Evolutionary conservation across 2,113 vertebrate genomes (phyloP).

Genomic region (Hypomesus transpacificus): DNA sequence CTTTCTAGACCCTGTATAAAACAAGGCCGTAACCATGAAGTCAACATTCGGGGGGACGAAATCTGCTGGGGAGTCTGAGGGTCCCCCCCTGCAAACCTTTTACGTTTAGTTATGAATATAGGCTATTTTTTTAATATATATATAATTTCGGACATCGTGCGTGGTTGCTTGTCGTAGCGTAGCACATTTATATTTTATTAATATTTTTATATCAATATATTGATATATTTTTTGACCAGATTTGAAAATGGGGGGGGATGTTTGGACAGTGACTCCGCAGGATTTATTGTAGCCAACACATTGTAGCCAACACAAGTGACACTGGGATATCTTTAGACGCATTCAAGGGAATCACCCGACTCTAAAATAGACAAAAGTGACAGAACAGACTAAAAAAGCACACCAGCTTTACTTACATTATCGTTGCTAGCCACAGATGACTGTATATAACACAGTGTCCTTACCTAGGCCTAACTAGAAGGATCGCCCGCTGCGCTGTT

Average conservation of each 20-base stretch:
- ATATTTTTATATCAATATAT: no score
- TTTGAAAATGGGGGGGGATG: neutral
- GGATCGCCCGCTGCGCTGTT: neutral
- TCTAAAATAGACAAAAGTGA: neutral
- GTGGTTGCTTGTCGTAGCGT: no score
- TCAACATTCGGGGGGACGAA: no score
- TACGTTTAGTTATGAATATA: no score
- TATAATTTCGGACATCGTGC: no score
- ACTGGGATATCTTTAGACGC: neutral
- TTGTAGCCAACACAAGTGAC: neutral
- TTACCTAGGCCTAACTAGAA: neutral
- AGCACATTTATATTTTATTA: no score
- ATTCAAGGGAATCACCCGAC: neutral
- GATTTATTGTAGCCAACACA: neutral
- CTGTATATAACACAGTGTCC: neutral
- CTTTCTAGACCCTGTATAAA: neutral
- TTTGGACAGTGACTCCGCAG: constrained; percentile 3
- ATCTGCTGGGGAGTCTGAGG: no score
- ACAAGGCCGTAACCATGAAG: no score
- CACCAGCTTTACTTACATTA: no score
- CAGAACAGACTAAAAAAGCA: neutral
- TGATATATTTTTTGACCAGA: no score
- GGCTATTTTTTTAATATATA: no score
- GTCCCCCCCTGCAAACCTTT: no score
- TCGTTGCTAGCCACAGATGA: neutral